Percentiles rank a stretch among this genome's conserved stretches.
Conservation (phyloP, 1,140 invertebrate genomes). For the Pogonognathellus flavescens region DNA sequence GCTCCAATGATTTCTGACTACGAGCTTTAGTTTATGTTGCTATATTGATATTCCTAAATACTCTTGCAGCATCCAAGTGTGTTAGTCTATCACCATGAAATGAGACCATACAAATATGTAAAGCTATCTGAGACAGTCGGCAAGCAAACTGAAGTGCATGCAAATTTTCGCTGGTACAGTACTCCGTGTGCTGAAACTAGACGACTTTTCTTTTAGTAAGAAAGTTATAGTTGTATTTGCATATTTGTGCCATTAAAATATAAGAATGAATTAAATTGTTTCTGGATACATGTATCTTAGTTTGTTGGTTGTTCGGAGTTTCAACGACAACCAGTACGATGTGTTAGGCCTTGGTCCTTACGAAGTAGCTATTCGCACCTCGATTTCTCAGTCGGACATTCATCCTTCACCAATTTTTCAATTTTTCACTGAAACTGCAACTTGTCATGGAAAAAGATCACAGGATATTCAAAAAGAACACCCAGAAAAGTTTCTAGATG, state of each 20-base stretch:
- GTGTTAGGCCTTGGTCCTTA: not conserved
- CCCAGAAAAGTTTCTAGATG: slow-evolving; percentile 4
- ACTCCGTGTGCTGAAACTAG: not conserved
- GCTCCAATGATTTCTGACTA: too few species aligned
- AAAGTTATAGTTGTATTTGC: not conserved
- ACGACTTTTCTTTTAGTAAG: not conserved
- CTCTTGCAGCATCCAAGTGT: slow-evolving; percentile 13
- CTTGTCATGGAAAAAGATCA: not conserved
- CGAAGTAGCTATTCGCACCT: not conserved
- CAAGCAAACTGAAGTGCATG: not conserved
- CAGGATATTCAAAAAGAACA: not conserved
- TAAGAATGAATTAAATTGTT: too few species aligned
- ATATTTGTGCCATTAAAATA: too few species aligned
- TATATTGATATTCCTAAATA: not conserved
- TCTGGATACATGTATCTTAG: not conserved
- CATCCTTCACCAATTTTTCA: not conserved
- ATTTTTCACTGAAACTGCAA: not conserved
- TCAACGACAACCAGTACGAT: not conserved
- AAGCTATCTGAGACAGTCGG: not conserved
- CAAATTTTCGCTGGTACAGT: slow-evolving; percentile 8
- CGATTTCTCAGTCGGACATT: not conserved
- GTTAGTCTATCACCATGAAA: not conserved
- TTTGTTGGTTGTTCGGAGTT: not conserved
- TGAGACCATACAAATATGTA: not conserved
- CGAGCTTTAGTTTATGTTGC: too few species aligned